Base-by-base conservation (phyloP, 1,140 invertebrate species). In the Ips typographus region DNA sequence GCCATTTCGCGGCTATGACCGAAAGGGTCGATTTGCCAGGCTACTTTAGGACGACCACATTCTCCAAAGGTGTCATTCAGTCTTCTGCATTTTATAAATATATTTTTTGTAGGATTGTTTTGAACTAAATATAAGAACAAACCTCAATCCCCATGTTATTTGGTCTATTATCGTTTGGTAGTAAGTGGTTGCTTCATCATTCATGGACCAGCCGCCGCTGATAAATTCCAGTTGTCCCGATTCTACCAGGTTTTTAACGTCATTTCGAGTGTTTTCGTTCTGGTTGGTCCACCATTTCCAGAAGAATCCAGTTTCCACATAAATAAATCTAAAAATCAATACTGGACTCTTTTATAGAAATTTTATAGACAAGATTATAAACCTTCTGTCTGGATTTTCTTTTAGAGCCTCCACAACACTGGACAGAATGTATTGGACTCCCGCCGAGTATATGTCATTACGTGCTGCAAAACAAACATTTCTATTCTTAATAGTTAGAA, bases 361-460 rank as follows among this genome's bases (percentile, higher is more conserved):
- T 22, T 22, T 22, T 22, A 22, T 22, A 22, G 22, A 22, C 22
- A 22, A 22, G 22, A 22, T 22, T 22, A 22, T 22, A 22, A 77
- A 87, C 88, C 85, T 87, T 80, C 89, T 84, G 1, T 81, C 80
- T 0, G 90, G 85, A 82, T 96, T 87, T 69, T 89, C 86, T 68
- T 87, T 76, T 0, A 98, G 82, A 64, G 92, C 89, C 22, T 87
- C 83, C 2, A 98, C 82, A 0, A 96, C 94, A 0, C 93, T 93
- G 79, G 96, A 94, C 5, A 98, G 77, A 67, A 97, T 97, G 75
- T 95, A 95, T 77, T 94, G 90, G 0, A 95, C 94, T 1, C 91
- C 92, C 6, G 91, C 92, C 47, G 85, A 84, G 76, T 94, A 91
- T 2, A 91, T 91, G 1, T 77, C 77, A 8, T 86, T 85, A 4